These are phyloP conservation scores for Polylopha cassiicola DNA, from an alignment of 2,888 invertebrate genomes.

Conservation along the genomic window DNA sequence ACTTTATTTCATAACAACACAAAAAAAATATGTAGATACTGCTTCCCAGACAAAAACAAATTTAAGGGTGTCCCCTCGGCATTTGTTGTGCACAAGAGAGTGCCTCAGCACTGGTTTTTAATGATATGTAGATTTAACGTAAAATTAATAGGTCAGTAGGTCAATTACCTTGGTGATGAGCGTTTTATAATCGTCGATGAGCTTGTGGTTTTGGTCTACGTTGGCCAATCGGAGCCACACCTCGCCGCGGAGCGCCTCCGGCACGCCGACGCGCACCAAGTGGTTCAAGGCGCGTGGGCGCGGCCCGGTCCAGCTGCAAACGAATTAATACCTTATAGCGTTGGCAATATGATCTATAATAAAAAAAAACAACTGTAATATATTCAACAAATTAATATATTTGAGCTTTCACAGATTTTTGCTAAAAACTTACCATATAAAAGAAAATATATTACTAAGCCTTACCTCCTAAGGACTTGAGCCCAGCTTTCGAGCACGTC, in stretches of 20 bases:
- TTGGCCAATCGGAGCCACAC: conserved; percentile 98
- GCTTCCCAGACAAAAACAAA: too few relatives aligned
- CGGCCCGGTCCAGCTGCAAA: conserved; percentile 76
- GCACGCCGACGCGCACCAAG: conserved; percentile 92
- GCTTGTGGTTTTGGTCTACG: conserved; percentile 87
- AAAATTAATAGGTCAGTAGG: background rate
- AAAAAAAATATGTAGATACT: too few relatives aligned
- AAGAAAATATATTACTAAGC: too few relatives aligned
- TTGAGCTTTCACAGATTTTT: too few relatives aligned
- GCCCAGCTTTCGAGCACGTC: conserved; percentile 96
- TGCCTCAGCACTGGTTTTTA: too few relatives aligned
- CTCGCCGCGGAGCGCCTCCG: conserved; percentile 96
- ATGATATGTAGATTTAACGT: background rate
- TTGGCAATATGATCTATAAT: too few relatives aligned
- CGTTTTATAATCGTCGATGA: conserved; percentile 94
- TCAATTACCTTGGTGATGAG: conserved; percentile 90
- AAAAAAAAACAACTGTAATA: too few relatives aligned
- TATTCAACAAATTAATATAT: too few relatives aligned
- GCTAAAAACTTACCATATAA: too few relatives aligned
- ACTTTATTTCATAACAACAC: too few relatives aligned
- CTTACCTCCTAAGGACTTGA: conserved; percentile 86
- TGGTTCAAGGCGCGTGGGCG: conserved; percentile 89
- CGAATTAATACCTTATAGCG: background rate
- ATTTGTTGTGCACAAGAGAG: too few relatives aligned
- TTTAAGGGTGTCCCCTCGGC: too few relatives aligned